These are phyloP conservation scores for Mayetiola destructor DNA, from an alignment of 2,888 invertebrate species.

Conservation along the genomic window DNA sequence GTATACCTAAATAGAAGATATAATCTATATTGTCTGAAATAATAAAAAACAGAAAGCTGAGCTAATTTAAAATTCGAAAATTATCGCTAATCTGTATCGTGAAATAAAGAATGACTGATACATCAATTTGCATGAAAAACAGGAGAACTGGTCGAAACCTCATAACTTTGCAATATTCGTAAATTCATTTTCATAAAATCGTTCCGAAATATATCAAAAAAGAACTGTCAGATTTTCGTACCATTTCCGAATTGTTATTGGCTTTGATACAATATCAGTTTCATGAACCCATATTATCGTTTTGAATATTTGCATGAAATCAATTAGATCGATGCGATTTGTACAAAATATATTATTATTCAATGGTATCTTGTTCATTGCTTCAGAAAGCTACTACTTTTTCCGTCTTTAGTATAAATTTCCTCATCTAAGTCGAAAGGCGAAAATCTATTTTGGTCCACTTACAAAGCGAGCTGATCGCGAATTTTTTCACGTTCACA, in stretches of 20 bases:
- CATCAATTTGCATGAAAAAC: too few species aligned
- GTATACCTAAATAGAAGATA: too few species aligned
- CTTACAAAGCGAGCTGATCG: too few species aligned
- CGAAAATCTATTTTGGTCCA: constrained; percentile 11
- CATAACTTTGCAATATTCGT: too few species aligned
- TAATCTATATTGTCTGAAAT: too few species aligned
- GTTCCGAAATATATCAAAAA: not conserved
- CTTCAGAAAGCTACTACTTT: not conserved
- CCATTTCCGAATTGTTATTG: not conserved
- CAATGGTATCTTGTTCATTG: not conserved
- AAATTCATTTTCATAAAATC: too few species aligned
- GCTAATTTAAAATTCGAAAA: too few species aligned
- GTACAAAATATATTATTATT: not conserved
- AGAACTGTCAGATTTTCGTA: not conserved
- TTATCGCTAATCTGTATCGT: too few species aligned
- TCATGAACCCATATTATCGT: not conserved
- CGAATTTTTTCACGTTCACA: constrained; percentile 6
- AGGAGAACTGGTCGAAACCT: too few species aligned
- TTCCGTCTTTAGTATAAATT: constrained; percentile 11
- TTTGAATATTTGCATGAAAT: not conserved
- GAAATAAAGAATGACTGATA: too few species aligned
- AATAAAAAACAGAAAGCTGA: too few species aligned
- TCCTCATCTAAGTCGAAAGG: not conserved
- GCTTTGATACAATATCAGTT: not conserved
- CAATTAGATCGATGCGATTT: not conserved